phyloP scores from a whole-genome alignment of 2,888 invertebrate species.

The Morpho deidamia region DNA sequence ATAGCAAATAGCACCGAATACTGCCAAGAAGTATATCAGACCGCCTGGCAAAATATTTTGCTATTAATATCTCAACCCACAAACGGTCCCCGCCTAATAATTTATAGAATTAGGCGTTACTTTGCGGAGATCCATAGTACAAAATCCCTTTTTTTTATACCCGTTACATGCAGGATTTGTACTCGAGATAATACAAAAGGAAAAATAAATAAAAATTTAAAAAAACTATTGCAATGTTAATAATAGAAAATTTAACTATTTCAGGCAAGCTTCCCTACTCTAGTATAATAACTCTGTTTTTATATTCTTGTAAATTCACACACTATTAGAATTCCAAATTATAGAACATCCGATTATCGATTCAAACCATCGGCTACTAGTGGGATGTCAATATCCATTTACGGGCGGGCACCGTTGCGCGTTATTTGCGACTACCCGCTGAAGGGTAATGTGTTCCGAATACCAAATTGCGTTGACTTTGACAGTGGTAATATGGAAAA shows the following conservation, averaged over 20 bases:
- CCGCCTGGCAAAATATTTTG: conserved; percentile 44
- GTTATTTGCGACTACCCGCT: background rate
- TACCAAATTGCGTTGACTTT: background rate
- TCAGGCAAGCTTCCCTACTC: no score
- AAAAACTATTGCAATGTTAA: no score
- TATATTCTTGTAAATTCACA: no score
- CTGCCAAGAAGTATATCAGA: conserved; percentile 36
- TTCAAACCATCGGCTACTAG: background rate
- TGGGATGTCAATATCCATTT: background rate
- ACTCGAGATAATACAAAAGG: no score
- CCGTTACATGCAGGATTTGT: no score
- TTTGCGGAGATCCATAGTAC: no score
- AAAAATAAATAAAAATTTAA: no score
- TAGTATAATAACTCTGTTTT: no score
- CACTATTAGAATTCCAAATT: background rate
- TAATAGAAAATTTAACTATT: no score
- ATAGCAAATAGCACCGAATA: conserved; percentile 47
- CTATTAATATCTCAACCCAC: conserved; percentile 41
- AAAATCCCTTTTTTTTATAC: no score
- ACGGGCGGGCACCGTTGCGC: background rate
- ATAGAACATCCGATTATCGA: background rate
- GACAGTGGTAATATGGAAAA: background rate
- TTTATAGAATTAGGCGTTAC: no score
- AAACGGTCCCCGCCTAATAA: conserved; percentile 4
- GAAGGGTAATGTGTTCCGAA: background rate